Percentiles rank a stretch among this genome's conserved stretches.
These are phyloP conservation scores for Oryzias dopingdopingensis DNA, from an alignment of 2,797 vertebrate species.

Conservation along the genomic window DNA sequence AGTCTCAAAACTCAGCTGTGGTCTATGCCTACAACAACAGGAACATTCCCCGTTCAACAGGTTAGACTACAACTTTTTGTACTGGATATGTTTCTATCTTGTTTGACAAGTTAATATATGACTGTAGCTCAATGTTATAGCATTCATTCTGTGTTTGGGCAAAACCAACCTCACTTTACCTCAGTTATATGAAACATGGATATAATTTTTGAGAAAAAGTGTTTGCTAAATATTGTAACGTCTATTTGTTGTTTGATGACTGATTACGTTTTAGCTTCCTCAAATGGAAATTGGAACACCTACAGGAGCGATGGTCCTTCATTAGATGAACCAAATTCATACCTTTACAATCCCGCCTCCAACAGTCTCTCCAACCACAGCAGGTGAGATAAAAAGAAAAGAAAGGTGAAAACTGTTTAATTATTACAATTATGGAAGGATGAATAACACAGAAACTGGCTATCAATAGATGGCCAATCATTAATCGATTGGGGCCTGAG, in stretches of 20 bases:
- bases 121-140: too few species aligned
- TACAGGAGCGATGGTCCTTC: slow-evolving; percentile 74
- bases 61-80: slow-evolving; percentile 59
- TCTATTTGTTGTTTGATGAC: slow-evolving; percentile 9
- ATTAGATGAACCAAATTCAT: slow-evolving; percentile 77
- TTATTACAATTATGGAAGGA: too few species aligned
- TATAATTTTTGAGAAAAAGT: too few species aligned
- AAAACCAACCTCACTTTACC: too few species aligned
- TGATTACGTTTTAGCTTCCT: slow-evolving; percentile 58
- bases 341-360: slow-evolving; percentile 78
- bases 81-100: background rate
- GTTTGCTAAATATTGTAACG: too few species aligned
- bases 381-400: slow-evolving; percentile 81
- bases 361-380: slow-evolving; percentile 82
- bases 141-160: background rate
- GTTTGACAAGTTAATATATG: too few species aligned
- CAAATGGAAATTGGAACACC: slow-evolving; percentile 83
- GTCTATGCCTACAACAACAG: slow-evolving; percentile 81
- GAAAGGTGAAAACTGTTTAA: too few species aligned
- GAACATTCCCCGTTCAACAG: slow-evolving; percentile 83
- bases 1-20: slow-evolving; percentile 81
- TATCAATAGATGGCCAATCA: too few species aligned
- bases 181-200: too few species aligned
- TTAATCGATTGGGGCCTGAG: too few species aligned
- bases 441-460: too few species aligned